Percentiles rank a stretch among this genome's conserved stretches.
Conservation (phyloP, 2,113 vertebrate genomes). For the Mirounga angustirostris region DNA sequence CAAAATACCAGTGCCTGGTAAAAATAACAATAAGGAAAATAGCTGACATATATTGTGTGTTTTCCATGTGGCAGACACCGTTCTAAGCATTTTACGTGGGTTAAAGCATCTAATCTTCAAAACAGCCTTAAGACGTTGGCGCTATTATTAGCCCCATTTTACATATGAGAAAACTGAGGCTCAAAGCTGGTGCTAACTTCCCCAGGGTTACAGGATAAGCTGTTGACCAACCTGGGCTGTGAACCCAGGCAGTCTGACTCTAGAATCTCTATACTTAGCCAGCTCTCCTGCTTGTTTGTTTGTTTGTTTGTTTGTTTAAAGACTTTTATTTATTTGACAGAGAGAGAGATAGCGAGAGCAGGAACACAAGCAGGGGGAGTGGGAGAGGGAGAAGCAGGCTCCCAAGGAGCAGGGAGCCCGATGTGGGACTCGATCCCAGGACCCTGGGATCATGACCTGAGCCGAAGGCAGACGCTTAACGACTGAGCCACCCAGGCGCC, state of each 20-base stretch:
- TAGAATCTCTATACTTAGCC: background rate
- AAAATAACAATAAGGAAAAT: background rate
- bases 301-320: no score
- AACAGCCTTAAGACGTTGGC: background rate
- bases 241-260: background rate
- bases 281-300: background rate
- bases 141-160: background rate
- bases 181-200: background rate
- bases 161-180: background rate
- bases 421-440: no score
- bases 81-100: background rate
- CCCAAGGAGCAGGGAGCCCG: no score
- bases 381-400: no score
- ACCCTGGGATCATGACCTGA: no score
- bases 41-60: background rate
- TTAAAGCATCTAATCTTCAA: background rate
- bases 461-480: no score
- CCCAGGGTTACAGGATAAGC: background rate
- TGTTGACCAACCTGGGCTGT: background rate
- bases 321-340: no score
- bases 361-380: no score
- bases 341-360: no score
- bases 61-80: background rate
- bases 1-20: background rate
- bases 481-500: no score